Conservation (phyloP, 2,888 invertebrate species). For the Sphinx pinastri region DNA sequence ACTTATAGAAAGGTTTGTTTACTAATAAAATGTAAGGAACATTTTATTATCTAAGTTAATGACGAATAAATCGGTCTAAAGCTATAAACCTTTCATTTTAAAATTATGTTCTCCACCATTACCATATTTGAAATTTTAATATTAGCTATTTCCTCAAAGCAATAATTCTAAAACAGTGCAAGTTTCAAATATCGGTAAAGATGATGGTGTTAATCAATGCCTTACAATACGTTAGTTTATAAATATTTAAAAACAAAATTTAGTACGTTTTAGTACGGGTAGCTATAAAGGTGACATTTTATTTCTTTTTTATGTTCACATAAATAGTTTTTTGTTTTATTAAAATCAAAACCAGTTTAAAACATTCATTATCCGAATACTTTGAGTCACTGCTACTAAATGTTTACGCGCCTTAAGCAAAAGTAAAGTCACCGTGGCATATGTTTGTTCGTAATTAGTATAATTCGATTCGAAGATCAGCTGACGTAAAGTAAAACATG, state of each 20-base stretch:
- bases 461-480: constrained; percentile 50
- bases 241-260: constrained; percentile 17
- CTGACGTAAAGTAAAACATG: constrained; percentile 34
- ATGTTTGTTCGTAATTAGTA: constrained; percentile 66
- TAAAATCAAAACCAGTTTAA: constrained; percentile 20
- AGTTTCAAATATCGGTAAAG: no score
- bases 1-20: background rate
- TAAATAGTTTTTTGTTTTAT: background rate
- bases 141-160: background rate
- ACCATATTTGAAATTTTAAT: background rate
- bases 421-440: constrained; percentile 70
- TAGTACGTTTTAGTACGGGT: constrained; percentile 1
- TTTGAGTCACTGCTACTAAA: background rate
- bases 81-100: background rate
- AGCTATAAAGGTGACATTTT: background rate
- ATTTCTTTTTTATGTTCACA: constrained; percentile 3
- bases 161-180: no score
- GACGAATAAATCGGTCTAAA: background rate
- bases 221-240: background rate
- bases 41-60: no score
- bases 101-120: background rate
- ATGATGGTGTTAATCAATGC: no score
- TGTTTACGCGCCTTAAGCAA: constrained; percentile 24
- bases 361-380: background rate
- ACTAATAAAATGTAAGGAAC: background rate